A percentile compares a stretch with the other conserved stretches of the same genome.
phyloP scores from a whole-genome alignment of 2,888 invertebrate species.

The Anthophora plumipes region DNA sequence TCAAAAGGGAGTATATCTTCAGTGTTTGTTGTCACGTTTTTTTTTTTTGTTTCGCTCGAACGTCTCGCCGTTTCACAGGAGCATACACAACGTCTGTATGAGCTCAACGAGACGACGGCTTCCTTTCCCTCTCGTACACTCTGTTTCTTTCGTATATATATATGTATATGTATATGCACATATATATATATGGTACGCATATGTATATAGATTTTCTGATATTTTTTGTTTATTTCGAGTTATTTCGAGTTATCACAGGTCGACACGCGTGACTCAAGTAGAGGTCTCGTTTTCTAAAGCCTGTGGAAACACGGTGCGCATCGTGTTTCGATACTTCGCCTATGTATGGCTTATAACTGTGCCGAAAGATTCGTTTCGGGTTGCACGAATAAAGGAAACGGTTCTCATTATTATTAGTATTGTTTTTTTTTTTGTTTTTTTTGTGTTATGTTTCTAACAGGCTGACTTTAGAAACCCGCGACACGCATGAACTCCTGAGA shows the following conservation, averaged over 20 bases:
- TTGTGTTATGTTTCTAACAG: slow-evolving; percentile 14
- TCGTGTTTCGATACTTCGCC: slow-evolving; percentile 57
- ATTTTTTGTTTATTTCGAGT: slow-evolving; percentile 26
- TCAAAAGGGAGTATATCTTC: slow-evolving; percentile 70
- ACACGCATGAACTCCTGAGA: slow-evolving; percentile 47
- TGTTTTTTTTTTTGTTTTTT: slow-evolving; percentile 3
- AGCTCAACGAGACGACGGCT: slow-evolving; percentile 65
- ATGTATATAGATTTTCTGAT: slow-evolving; percentile 43
- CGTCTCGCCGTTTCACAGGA: slow-evolving; percentile 60
- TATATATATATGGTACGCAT: slow-evolving; percentile 36
- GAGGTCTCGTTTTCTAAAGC: slow-evolving; percentile 57
- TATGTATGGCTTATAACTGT: slow-evolving; percentile 44
- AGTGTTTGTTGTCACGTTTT: slow-evolving; percentile 61
- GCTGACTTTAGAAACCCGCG: slow-evolving; percentile 56
- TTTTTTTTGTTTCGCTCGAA: slow-evolving; percentile 47
- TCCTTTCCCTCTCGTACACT: slow-evolving; percentile 63
- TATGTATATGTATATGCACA: slow-evolving; percentile 18
- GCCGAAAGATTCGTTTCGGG: slow-evolving; percentile 61
- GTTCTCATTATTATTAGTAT: slow-evolving; percentile 26
- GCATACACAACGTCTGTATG: slow-evolving; percentile 47
- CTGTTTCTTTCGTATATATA: slow-evolving; percentile 51
- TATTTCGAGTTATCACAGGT: slow-evolving; percentile 54
- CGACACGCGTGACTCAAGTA: slow-evolving; percentile 61
- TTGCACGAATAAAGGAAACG: slow-evolving; percentile 58
- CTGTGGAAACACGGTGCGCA: slow-evolving; percentile 59